Base-by-base conservation (phyloP, 2,888 invertebrate genomes). In the Diplazon laetatorius region DNA sequence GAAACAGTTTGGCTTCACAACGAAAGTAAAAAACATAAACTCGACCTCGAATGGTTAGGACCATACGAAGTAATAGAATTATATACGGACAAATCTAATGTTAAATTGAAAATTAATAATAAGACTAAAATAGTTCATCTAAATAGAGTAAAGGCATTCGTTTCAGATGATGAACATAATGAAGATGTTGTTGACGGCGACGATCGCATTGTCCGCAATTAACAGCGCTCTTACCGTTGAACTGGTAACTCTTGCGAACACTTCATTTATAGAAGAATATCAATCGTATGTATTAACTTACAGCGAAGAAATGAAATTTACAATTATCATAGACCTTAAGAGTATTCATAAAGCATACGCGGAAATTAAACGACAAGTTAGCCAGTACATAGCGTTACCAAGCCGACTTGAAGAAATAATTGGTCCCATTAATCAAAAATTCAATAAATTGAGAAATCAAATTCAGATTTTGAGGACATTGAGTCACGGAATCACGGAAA, bases 41-140 rank as follows among this genome's bases (percentile, higher is more conserved):
- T 60, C 18, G 70, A 70, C 50, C 70, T 70, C 39, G 70, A 70
- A 50, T 60, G 60, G 59, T 10, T 70, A 70, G 70, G 70, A 70
- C 70, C 60, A 60, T 70, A 60, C 25, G 60, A 70, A 50, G 50
- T 70, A 70, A 25, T 70, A 70, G 70, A 69, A 25, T n/a, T 46
- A 39, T 42, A 22, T 18, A 50, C n/a, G 8, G 60, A 70, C 37
- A 59, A 70, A 18, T 70, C 70, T 14, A 70, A 68, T 18, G 44
- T 57, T 44, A 68, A 68, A n/a, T 1, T 42, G 57, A 59, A 48
- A 35, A 63, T 63, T 12, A 10, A 71, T 20, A 12, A 63, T 63
- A 63, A 63, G 42, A 44, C 30, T 20, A 71, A 71, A 63, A 63
- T 55, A 71, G 62, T 52, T 30, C 63, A 72, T 46, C 12, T 72